Evolutionary conservation across 64 coral and sea anemone genomes (phyloP).

Genomic region (Stylophora pistillata): DNA sequence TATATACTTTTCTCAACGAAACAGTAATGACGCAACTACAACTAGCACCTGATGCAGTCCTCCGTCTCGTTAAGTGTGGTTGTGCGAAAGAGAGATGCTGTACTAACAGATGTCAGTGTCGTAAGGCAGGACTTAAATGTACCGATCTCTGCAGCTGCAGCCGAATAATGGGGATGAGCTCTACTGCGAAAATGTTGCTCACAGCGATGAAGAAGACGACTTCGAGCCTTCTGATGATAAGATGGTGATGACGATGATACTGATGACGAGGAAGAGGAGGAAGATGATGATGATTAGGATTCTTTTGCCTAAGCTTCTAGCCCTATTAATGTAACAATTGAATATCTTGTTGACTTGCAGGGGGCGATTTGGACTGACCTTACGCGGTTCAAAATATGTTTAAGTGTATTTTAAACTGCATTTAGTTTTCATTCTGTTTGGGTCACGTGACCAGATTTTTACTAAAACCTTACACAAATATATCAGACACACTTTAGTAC

Average conservation of each 20-base stretch:
- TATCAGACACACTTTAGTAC: neutral
- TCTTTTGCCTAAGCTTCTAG: neutral
- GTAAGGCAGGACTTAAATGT: slow-evolving; percentile 51
- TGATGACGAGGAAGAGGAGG: neutral
- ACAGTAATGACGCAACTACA: slow-evolving; percentile 53
- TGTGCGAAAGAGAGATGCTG: slow-evolving; percentile 58
- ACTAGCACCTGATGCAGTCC: slow-evolving; percentile 62
- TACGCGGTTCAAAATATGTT: neutral
- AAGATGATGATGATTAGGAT: neutral
- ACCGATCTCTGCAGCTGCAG: slow-evolving; percentile 67
- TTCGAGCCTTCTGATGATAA: slow-evolving; percentile 44
- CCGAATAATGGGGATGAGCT: slow-evolving; percentile 40
- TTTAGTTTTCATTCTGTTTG: slow-evolving; percentile 35
- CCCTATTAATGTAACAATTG: neutral
- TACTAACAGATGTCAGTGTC: slow-evolving; percentile 59
- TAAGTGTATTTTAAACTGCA: neutral
- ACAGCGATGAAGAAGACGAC: slow-evolving; percentile 18
- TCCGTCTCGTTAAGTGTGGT: slow-evolving; percentile 72
- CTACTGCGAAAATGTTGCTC: slow-evolving; percentile 12
- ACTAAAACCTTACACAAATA: too few relatives aligned
- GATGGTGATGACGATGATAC: slow-evolving; percentile 6
- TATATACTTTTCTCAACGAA: too few relatives aligned
- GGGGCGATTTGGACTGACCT: neutral
- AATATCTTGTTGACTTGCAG: neutral
- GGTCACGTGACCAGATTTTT: slow-evolving; percentile 7